Evolutionary conservation across 2,888 invertebrate species (phyloP), one percentile per base, ranked within the genome.

Genomic region (Cheiracanthium punctorium): DNA sequence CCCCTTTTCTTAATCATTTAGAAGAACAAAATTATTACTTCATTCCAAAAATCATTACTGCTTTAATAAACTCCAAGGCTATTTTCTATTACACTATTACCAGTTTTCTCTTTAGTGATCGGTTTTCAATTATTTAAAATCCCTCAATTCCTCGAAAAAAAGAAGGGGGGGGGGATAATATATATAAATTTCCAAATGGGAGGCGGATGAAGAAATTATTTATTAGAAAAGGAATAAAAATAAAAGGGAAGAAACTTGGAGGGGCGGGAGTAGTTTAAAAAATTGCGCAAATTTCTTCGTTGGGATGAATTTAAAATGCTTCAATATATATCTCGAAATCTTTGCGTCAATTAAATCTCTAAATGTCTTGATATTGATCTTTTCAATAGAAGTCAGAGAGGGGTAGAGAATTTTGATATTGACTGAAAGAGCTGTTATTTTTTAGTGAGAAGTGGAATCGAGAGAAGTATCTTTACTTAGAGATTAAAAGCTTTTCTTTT

Each of bases 111-210:
- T 72, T 69, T 79, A 73, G 70, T 75, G 81, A 82, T 82, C 74
- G 81, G 70, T 82, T 84, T 77, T 77, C 84, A 79, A 79, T 84
- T 79, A 84, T 84, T 84, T 73, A 69, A 84, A 84, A 79, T 76
- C 71, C 76, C 64, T 76, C 75, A 24, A 37, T 37, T 69, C 41
- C 17, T 29, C 8, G 1, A n/a, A 69, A 69, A 20, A 69, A 69
- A 69, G 2, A 30, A 30, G 17, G 1, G 29, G 29, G 29, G 14
- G 8, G 10, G 4, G 24, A 30, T 65, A 12, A 58, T 24, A 58
- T 24, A 65, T 0, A 28, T 30, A 58, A 58, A 24, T 58, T 24
- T 58, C 24, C 2, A 24, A 58, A 24, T 24, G 24, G 58, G 24
- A 58, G 24, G 24, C 20, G 58, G 12, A 58, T 10, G 17, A 24